Evolutionary conservation across 2,113 vertebrate species (phyloP).

Genomic region (Halcyon malimbica): DNA sequence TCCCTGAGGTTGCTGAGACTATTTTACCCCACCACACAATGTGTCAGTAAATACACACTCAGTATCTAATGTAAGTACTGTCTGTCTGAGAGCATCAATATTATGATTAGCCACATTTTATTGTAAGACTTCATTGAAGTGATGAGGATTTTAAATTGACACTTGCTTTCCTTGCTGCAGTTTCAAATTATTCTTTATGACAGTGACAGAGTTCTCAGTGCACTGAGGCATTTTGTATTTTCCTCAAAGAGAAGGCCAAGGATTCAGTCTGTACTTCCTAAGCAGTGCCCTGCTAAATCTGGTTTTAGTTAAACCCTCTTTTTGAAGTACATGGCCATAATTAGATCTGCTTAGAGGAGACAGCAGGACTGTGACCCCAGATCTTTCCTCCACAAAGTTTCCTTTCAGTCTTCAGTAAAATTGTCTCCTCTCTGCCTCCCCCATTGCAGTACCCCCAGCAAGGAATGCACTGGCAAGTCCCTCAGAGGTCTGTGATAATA

Average conservation of each 20-base stretch:
- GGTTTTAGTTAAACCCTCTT: slow-evolving; percentile 67
- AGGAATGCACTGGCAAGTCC: slow-evolving; percentile 71
- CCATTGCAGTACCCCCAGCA: slow-evolving; percentile 29
- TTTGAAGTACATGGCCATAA: slow-evolving; percentile 67
- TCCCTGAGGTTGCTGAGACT: not conserved
- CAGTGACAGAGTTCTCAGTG: not conserved
- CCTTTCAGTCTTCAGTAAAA: slow-evolving; percentile 43
- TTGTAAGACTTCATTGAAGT: not conserved
- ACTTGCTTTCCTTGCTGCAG: not conserved
- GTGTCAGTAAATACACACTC: not conserved
- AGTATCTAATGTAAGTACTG: not conserved
- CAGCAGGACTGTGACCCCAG: slow-evolving; percentile 58
- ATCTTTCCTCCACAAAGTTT: slow-evolving; percentile 58
- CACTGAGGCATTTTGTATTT: slow-evolving; percentile 28
- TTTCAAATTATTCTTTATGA: slow-evolving; percentile 6
- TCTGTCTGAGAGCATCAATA: not conserved
- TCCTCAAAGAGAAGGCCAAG: slow-evolving; percentile 33
- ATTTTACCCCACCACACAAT: not conserved
- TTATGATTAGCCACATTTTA: not conserved
- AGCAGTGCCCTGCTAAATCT: slow-evolving; percentile 58
- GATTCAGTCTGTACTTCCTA: slow-evolving; percentile 48
- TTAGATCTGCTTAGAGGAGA: slow-evolving; percentile 67
- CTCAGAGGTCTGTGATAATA: slow-evolving; percentile 69
- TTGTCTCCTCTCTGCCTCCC: slow-evolving; percentile 36
- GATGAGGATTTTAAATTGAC: not conserved